Conservation (phyloP, 1,140 invertebrate species). For the Megalopta genalis region DNA sequence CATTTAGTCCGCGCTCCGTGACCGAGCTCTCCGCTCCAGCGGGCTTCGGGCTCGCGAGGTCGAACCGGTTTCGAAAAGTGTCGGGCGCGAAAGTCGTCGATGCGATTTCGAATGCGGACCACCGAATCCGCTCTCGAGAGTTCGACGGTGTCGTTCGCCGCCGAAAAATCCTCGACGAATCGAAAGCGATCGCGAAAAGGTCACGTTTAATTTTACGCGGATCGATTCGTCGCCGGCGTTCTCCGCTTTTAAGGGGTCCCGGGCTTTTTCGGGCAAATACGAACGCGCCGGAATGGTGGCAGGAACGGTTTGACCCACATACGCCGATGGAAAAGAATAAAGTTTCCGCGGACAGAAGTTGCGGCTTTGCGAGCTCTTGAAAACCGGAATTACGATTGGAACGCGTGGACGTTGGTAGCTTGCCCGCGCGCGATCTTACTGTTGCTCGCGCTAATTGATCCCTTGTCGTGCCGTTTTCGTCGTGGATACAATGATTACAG, state of each 20-base stretch:
- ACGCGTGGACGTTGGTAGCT: no score
- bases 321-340: no score
- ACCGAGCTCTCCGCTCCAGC: background rate
- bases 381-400: no score
- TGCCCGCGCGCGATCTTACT: no score
- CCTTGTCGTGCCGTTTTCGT: no score
- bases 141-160: constrained; percentile 6
- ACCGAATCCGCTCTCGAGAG: background rate
- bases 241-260: background rate
- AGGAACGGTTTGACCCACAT: no score
- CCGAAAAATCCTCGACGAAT: constrained; percentile 16
- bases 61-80: constrained; percentile 44
- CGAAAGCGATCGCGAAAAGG: constrained; percentile 9
- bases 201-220: background rate
- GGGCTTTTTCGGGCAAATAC: no score
- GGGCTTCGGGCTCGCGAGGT: background rate
- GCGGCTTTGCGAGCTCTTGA: no score
- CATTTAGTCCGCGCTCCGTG: constrained; percentile 29
- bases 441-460: no score
- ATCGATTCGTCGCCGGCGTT: background rate
- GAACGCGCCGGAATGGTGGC: no score
- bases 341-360: no score
- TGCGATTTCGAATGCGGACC: constrained; percentile 30
- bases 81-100: constrained; percentile 25
- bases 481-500: no score